Evolutionary conservation across 2,113 vertebrate genomes (phyloP), one percentile per base, ranked within the genome.

Genomic region (Lutjanus erythropterus): DNA sequence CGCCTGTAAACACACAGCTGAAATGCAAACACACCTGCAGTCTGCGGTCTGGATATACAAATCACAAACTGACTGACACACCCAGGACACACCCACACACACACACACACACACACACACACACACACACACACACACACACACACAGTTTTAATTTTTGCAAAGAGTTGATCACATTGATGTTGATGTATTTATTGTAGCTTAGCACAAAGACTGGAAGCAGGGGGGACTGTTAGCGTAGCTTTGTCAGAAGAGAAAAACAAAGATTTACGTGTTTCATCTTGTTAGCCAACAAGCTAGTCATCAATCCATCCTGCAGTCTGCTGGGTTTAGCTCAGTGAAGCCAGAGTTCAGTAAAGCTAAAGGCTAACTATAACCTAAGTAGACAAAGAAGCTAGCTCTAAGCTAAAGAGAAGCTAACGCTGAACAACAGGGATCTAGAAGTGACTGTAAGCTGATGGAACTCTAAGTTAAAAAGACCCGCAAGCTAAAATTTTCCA

Each of bases 21-120:
- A 71, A 58, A 71, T 75, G 42, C 61, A 86, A 75, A 87, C 71
- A 80, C 79, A 83, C 76, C 76, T 74, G 67, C 67, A 66, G 66
- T 33, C 61, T 77, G 58, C 9, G 68, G 44, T 49, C 19, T 39
- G 31, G 12, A 39, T 56, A 71, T 16, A 71, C 69, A 87, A 80
- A 77, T 70, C 69, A 74, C 53, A 42, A 12, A 52, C 19, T 18
- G 50, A 39, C 53, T 35, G 44, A 66, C 82, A 80, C 71, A 46
- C 75, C 58, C 69, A 67, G 47, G 27, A 61, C 46, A 50, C 42
- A 73, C 75, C 65, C 52, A 65, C 71, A 49, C 59, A 35, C 27
- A n/a, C 19, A 64, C 72, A 70, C 49, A 65, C 33, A 52, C 49
- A 55, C 66, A 64, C 44, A 41, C 58, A 52, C 31, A 33, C n/a